Evolutionary conservation across 1,140 invertebrate genomes (phyloP), one percentile per base, ranked within the genome.

Genomic region (Maniola jurtina): DNA sequence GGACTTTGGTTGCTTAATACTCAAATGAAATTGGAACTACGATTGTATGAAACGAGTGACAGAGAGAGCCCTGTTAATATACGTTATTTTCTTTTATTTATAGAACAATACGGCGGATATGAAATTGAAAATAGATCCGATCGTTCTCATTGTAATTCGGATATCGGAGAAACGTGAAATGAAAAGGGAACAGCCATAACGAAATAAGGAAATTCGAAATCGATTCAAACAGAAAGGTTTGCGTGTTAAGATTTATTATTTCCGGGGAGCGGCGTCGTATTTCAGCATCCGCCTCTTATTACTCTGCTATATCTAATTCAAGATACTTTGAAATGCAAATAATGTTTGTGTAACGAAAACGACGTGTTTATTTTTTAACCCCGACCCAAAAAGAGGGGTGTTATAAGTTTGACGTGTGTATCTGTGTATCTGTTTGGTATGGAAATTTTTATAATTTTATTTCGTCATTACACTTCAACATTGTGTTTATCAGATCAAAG

Each of bases 161-260:
- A 25, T 61, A 52, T 61, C 60, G 14, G 45, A 61, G 47, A 61
- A 61, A 52, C 47, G 33, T 33, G 52, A 61, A 52, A 54, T 52
- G 48, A 58, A 42, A 40, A 40, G 15, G 38, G 9, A 40, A 40
- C 14, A 38, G 35, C 38, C 33, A 58, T 38, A 40, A 58, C 36
- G 15, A 40, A 40, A 40, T 58, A 58, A 58, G 35, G 35, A 40
- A 42, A 58, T 58, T 15, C 56, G 50, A 33, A 64, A 67, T 64
- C 64, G 69, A 64, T 66, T 67, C 62, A 55, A 62, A 33, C 42
- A 60, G 57, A 71, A 66, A 66, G 61, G 64, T 67, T 66, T 66
- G 57, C 64, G 69, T 64, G 69, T 71, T 67, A 71, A 61, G 61
- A 71, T 71, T 71, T 67, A 71, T 71, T 71, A 66, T 67, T 54